These are phyloP conservation scores for Exaiptasia diaphana DNA, from an alignment of 64 coral and sea anemone species.

Conservation along the genomic window DNA sequence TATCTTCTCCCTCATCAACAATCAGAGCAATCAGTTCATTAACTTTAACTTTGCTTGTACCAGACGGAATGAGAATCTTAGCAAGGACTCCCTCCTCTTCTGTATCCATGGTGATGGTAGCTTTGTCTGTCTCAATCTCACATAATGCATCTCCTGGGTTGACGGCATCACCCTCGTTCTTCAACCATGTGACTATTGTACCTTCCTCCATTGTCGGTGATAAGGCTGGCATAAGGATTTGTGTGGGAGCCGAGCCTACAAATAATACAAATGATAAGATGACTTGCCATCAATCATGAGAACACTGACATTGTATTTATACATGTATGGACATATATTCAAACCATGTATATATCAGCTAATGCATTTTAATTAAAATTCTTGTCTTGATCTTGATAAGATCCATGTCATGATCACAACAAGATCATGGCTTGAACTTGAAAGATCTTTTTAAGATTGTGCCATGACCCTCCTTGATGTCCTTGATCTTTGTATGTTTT, in stretches of 20 bases:
- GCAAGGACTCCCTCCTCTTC: constrained; percentile 85
- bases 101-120: constrained; percentile 76
- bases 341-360: too few species aligned
- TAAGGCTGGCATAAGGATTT: constrained; percentile 80
- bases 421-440: too few species aligned
- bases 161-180: constrained; percentile 68
- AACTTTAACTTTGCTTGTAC: constrained; percentile 66
- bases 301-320: too few species aligned
- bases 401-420: too few species aligned
- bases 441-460: too few species aligned
- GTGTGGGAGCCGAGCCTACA: constrained; percentile 50
- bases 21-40: constrained; percentile 81
- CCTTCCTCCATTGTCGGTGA: constrained; percentile 93
- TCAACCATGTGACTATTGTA: constrained; percentile 80
- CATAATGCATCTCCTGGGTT: constrained; percentile 75
- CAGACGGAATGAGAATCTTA: constrained; percentile 74
- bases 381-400: too few species aligned
- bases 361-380: too few species aligned
- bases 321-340: too few species aligned
- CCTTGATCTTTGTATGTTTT: too few species aligned
- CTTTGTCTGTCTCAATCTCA: constrained; percentile 94
- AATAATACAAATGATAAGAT: not conserved
- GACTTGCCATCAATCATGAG: too few species aligned
- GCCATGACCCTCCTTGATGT: too few species aligned
- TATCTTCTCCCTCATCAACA: constrained; percentile 73